A percentile compares a stretch with the other conserved stretches of the same genome.
Conservation (phyloP, 1,140 invertebrate genomes). For the Cardiocondyla obscurior region DNA sequence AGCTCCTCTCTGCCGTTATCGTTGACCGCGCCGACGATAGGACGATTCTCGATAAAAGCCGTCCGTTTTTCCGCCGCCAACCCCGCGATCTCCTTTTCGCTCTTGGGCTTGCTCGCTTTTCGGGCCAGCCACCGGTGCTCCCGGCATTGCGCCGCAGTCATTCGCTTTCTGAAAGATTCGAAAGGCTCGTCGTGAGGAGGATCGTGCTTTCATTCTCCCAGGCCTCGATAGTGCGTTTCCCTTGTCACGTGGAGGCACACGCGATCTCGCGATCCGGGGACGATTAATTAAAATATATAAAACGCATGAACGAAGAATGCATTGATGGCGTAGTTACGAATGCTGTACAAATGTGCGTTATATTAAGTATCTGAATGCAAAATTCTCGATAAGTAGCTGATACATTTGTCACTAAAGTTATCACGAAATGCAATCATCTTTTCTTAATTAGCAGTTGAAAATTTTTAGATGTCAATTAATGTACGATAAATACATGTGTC, state of each 20-base stretch:
- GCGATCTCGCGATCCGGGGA: slow-evolving; percentile 1
- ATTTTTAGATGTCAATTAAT: neutral
- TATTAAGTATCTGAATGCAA: neutral
- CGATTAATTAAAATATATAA: neutral
- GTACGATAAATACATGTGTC: too few relatives aligned
- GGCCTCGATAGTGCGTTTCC: neutral
- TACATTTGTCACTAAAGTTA: neutral
- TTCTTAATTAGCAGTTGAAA: neutral
- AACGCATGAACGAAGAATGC: slow-evolving; percentile 7
- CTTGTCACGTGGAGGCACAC: neutral
- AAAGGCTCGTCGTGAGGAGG: slow-evolving; percentile 73
- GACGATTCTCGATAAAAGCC: neutral
- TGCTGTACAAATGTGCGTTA: neutral
- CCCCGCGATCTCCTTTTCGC: slow-evolving; percentile 39
- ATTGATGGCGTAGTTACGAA: neutral
- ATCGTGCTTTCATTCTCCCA: slow-evolving; percentile 26
- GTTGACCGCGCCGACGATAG: slow-evolving; percentile 52
- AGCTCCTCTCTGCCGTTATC: slow-evolving; percentile 84
- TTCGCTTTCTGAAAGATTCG: slow-evolving; percentile 88
- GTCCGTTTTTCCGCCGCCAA: slow-evolving; percentile 4
- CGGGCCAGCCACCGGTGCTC: slow-evolving; percentile 88
- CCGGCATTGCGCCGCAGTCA: slow-evolving; percentile 89
- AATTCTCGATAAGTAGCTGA: neutral
- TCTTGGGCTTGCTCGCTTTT: slow-evolving; percentile 60
- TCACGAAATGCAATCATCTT: neutral